phyloP scores from a whole-genome alignment of 2,797 vertebrate genomes.

The Distichodus sexfasciatus region DNA sequence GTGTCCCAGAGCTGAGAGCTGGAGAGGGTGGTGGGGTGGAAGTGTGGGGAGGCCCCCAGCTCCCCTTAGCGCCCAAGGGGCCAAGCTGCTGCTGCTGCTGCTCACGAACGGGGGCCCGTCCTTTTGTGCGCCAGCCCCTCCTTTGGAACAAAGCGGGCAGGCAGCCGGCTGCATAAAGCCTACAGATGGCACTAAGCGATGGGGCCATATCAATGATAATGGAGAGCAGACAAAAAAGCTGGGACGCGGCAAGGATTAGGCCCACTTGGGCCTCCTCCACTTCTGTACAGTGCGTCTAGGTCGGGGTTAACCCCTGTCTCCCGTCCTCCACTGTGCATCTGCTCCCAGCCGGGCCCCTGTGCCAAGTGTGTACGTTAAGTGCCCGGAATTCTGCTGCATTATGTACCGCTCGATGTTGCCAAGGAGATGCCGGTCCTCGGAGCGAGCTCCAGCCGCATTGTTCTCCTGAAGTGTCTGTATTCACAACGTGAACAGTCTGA shows the following conservation, averaged over 20 bases:
- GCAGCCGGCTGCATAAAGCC: slow-evolving; percentile 58
- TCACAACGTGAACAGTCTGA: slow-evolving; percentile 34
- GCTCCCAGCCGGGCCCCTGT: slow-evolving; percentile 43
- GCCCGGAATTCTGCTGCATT: slow-evolving; percentile 55
- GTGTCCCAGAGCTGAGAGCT: slow-evolving; percentile 37
- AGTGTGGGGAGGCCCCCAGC: slow-evolving; percentile 39
- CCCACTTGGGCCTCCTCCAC: slow-evolving; percentile 51
- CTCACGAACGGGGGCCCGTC: slow-evolving; percentile 25
- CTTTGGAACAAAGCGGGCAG: slow-evolving; percentile 55
- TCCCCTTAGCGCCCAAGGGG: slow-evolving; percentile 50
- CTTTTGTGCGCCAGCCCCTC: slow-evolving; percentile 48
- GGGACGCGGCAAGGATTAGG: slow-evolving; percentile 52
- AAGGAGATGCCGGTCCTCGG: slow-evolving; percentile 45
- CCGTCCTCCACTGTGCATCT: slow-evolving; percentile 45
- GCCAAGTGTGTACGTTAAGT: slow-evolving; percentile 55
- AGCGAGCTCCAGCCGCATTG: slow-evolving; percentile 35
- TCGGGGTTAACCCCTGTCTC: slow-evolving; percentile 50
- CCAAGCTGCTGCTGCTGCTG: slow-evolving; percentile 49
- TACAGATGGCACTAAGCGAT: slow-evolving; percentile 61
- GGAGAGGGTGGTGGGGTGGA: slow-evolving; percentile 3
- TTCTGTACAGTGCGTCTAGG: slow-evolving; percentile 53
- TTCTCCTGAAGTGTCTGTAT: slow-evolving; percentile 42
- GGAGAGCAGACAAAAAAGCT: slow-evolving; percentile 56
- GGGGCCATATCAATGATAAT: slow-evolving; percentile 60
- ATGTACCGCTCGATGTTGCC: slow-evolving; percentile 49